Conservation (phyloP, 2,797 vertebrate genomes). For the Myripristis jacobus region DNA sequence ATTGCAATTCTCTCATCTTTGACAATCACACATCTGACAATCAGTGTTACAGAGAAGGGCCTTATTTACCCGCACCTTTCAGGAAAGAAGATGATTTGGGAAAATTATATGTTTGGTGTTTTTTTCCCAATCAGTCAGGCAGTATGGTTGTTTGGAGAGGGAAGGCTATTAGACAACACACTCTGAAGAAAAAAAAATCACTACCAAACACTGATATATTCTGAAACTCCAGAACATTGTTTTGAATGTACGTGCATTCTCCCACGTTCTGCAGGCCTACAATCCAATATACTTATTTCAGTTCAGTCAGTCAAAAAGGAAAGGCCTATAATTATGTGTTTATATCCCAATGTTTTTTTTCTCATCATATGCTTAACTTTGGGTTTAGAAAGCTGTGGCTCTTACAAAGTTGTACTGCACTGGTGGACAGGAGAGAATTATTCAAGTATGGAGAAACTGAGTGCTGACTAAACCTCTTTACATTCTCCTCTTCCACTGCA, state of each 20-base stretch:
- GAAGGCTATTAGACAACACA: background rate
- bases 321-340: background rate
- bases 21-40: background rate
- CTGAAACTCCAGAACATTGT: too few species aligned
- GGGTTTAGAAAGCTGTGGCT: background rate
- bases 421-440: background rate
- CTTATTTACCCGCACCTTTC: background rate
- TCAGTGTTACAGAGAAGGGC: background rate
- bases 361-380: background rate
- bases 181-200: background rate
- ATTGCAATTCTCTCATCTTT: background rate
- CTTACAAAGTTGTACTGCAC: too few species aligned
- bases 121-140: too few species aligned
- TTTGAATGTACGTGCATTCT: too few species aligned
- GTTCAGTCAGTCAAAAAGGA: background rate
- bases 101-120: too few species aligned
- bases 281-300: background rate
- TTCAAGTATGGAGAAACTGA: background rate
- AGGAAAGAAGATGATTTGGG: background rate
- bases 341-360: background rate
- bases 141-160: background rate
- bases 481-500: background rate
- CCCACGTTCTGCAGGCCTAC: too few species aligned
- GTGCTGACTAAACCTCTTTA: background rate
- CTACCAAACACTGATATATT: background rate